Evolutionary conservation across 2,113 vertebrate genomes (phyloP).

Genomic region (Micromys minutus): DNA sequence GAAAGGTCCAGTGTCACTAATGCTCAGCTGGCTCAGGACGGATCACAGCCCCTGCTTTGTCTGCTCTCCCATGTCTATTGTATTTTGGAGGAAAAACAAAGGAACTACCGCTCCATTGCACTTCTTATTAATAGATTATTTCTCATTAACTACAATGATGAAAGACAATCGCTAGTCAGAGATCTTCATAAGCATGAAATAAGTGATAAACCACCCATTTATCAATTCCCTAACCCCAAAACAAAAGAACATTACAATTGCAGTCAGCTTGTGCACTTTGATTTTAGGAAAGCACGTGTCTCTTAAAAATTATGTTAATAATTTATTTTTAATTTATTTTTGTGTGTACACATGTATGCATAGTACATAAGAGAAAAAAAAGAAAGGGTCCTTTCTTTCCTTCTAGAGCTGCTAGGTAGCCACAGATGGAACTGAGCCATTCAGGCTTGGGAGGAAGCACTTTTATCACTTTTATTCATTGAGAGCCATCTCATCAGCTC

Average conservation of each 20-base stretch:
- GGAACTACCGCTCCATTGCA: neutral
- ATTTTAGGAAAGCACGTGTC: neutral
- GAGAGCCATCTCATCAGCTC: neutral
- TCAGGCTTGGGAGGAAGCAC: neutral
- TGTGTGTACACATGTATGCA: too few species aligned
- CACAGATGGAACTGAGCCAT: neutral
- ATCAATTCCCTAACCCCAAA: constrained; percentile 3
- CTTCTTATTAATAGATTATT: constrained; percentile 29
- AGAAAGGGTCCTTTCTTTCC: neutral
- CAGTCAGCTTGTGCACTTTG: neutral
- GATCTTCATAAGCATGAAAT: constrained; percentile 1
- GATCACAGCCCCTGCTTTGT: neutral
- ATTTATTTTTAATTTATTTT: too few species aligned
- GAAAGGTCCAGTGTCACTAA: neutral
- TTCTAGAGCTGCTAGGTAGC: neutral
- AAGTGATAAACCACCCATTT: neutral
- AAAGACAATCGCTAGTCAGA: neutral
- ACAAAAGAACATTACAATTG: constrained; percentile 17
- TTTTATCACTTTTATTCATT: neutral
- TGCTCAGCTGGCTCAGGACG: neutral
- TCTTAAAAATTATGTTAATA: neutral
- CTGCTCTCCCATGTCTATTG: neutral
- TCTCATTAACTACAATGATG: constrained; percentile 14
- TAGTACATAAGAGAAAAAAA: neutral
- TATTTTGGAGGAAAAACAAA: neutral